phyloP scores from a whole-genome alignment of 2,797 vertebrate genomes.

The Synanceia verrucosa region DNA sequence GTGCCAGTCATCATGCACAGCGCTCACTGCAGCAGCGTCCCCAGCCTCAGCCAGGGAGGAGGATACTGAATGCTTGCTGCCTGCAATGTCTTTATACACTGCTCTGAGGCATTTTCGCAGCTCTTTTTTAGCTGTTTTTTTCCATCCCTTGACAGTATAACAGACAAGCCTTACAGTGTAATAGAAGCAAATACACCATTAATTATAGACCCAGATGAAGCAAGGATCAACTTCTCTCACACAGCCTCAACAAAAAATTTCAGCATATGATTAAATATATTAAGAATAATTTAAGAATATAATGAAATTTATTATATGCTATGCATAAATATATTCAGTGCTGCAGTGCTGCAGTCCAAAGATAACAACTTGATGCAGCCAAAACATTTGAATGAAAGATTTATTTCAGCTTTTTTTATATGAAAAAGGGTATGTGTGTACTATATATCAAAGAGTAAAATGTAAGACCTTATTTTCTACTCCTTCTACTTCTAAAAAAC shows the following conservation, averaged over 20 bases:
- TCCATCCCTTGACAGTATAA: conserved; percentile 33
- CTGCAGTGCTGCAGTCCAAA: not conserved
- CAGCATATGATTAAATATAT: not conserved
- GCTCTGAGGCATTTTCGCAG: conserved; percentile 42
- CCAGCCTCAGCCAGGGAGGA: conserved; percentile 40
- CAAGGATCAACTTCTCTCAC: conserved; percentile 8
- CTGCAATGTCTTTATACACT: conserved; percentile 38
- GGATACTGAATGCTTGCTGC: conserved; percentile 37
- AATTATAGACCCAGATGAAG: conserved; percentile 7
- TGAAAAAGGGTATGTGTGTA: rapidly evolving
- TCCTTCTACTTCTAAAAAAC: too few species aligned
- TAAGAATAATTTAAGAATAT: not conserved
- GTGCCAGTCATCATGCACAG: conserved; percentile 59
- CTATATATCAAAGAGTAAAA: not conserved
- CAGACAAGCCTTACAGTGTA: conserved; percentile 11
- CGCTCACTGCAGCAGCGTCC: conserved; percentile 51
- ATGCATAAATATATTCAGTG: not conserved
- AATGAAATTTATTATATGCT: not conserved
- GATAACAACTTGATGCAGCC: not conserved
- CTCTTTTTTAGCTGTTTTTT: not conserved
- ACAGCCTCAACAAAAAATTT: not conserved
- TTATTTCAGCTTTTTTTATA: conserved; percentile 1
- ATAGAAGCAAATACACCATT: conserved; percentile 17
- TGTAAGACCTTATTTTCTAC: not conserved
- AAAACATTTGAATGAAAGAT: not conserved